A percentile compares a stretch with the other conserved stretches of the same genome.
phyloP scores from a whole-genome alignment of 2,797 vertebrate species.

The Rhinoraja longicauda region DNA sequence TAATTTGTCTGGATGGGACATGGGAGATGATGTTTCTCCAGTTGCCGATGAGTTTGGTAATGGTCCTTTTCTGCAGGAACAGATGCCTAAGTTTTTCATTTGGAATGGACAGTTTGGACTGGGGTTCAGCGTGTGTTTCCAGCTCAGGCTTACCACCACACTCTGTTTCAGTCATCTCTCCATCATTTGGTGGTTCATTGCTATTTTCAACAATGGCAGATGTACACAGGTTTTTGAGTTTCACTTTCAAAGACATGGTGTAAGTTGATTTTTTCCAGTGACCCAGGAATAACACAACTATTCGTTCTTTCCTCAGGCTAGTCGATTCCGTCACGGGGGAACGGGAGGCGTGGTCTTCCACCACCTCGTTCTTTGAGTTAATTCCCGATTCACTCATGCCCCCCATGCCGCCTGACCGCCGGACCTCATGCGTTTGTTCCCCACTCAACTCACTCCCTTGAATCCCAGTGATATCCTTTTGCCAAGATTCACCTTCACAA shows the following conservation, averaged over 20 bases:
- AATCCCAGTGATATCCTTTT: not conserved
- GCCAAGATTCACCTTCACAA: constrained; percentile 14
- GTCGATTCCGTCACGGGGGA: constrained; percentile 57
- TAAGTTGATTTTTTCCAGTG: constrained; percentile 90
- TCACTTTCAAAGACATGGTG: constrained; percentile 56
- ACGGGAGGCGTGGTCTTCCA: constrained; percentile 44
- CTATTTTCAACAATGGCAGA: not conserved
- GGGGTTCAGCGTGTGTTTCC: constrained; percentile 41
- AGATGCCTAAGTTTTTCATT: constrained; percentile 65
- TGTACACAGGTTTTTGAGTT: constrained; percentile 45
- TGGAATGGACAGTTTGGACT: constrained; percentile 51
- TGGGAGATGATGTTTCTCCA: constrained; percentile 76
- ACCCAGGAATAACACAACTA: constrained; percentile 80
- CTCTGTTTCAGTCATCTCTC: constrained; percentile 39
- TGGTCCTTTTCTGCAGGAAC: constrained; percentile 71
- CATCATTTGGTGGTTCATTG: constrained; percentile 21
- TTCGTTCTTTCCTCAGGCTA: constrained; percentile 81
- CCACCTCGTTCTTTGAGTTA: constrained; percentile 59
- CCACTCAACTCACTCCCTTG: constrained; percentile 41
- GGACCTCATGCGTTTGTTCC: constrained; percentile 23
- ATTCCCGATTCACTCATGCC: constrained; percentile 66
- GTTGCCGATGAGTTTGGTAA: constrained; percentile 74
- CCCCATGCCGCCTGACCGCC: constrained; percentile 47
- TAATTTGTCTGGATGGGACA: constrained; percentile 68
- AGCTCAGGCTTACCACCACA: constrained; percentile 39